These are phyloP conservation scores for Drosophila varians DNA, from an alignment of 1,140 invertebrate genomes.

Conservation along the genomic window DNA sequence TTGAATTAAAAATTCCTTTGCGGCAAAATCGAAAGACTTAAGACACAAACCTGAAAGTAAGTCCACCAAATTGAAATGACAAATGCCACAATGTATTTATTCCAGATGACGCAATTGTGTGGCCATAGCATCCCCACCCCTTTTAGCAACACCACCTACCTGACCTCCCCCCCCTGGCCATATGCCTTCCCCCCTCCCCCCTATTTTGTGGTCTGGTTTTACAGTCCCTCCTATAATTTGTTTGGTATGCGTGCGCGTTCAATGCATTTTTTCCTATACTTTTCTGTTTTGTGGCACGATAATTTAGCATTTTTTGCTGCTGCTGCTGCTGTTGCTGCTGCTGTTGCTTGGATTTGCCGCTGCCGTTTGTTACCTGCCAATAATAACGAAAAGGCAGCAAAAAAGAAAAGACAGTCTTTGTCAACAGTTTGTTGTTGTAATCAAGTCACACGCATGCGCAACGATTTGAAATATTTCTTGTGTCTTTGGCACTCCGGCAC, in stretches of 20 bases:
- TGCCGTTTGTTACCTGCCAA: slow-evolving; percentile 33
- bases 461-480: slow-evolving; percentile 31
- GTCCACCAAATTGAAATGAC: slow-evolving; percentile 21
- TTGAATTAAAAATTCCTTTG: not conserved
- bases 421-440: slow-evolving; percentile 47
- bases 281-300: slow-evolving; percentile 28
- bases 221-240: slow-evolving; percentile 46
- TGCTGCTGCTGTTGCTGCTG: too few relatives aligned
- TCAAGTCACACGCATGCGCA: slow-evolving; percentile 65
- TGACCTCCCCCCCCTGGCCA: not conserved
- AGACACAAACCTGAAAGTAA: slow-evolving; percentile 3
- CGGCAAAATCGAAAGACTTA: not conserved
- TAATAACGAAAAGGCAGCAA: too few relatives aligned
- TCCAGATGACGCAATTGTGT: slow-evolving; percentile 23
- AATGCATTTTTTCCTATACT: slow-evolving; percentile 55
- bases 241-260: slow-evolving; percentile 51
- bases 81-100: slow-evolving; percentile 34
- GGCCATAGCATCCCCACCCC: not conserved
- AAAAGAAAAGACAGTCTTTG: slow-evolving; percentile 34
- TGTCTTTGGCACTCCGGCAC: too few relatives aligned
- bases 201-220: slow-evolving; percentile 12
- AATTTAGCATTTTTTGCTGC: slow-evolving; percentile 39
- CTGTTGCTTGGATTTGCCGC: slow-evolving; percentile 9
- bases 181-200: not conserved
- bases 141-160: not conserved